Evolutionary conservation across 2,888 invertebrate species (phyloP), one percentile per base, ranked within the genome.

Genomic region (Lycophotia porphyrea): DNA sequence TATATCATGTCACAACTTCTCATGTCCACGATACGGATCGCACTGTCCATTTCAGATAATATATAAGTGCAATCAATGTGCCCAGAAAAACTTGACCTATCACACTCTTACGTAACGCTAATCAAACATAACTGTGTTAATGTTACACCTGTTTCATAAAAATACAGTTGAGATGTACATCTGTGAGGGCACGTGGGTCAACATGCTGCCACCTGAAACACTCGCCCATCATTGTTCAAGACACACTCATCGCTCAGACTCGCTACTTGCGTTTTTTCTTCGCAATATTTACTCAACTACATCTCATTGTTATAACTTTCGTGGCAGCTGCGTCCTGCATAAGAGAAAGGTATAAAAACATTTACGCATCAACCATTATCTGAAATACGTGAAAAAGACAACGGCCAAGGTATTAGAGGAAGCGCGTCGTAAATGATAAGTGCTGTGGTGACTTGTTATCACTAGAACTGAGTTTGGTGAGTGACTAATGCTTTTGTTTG

Each of bases 191-290:
- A 92, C 90, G 91, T 92, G 92, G 90, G 91, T 88, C 90, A 74
- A 66, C 90, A 89, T 86, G 88, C 88, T 84, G 81, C 86, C 94
- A 95, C 94, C 94, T 95, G 94, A 92, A 90, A 87, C 90, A 89
- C 89, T 91, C 92, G 90, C 88, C 88, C 88, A 92, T 92, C 92
- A 95, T 95, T 95, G 95, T 95, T 94, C 93, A 77, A 79, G 84
- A 85, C 76, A 92, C 91, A 94, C 88, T 95, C 95, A 95, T 93
- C 92, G 91, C 85, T 82, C 83, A 90, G 87, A 88, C 91, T 87
- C 90, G 93, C 91, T 88, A 88, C 90, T 87, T 90, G 83, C 88
- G 83, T 88, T 88, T 93, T 91, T 92, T 93, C 93, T 92, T 87
- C 82, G 88, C 88, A 89, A 90, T 93, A 91, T 93, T 93, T 93